A percentile compares a stretch with the other conserved stretches of the same genome.
Evolutionary conservation across 2,797 vertebrate species (phyloP).

Genomic region (Etheostoma perlongum): DNA sequence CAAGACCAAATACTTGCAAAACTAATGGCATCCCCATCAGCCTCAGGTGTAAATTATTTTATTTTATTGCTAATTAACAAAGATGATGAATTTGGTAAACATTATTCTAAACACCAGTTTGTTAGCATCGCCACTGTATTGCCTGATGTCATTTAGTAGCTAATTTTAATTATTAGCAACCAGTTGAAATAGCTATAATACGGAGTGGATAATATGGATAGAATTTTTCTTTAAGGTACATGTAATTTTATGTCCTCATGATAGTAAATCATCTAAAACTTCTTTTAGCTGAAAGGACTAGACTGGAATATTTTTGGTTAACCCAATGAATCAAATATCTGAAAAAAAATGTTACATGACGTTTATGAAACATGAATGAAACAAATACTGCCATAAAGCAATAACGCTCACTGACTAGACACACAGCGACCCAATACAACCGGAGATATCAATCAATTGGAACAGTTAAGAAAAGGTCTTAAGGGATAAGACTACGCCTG

Average conservation of each 20-base stretch:
- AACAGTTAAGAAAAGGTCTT: neutral
- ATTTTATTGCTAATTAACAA: neutral
- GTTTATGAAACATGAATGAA: neutral
- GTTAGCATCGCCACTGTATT: neutral
- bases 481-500: constrained; percentile 15
- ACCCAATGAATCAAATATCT: neutral
- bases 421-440: neutral
- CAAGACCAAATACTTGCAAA: neutral
- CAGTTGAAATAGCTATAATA: no score
- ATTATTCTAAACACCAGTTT: neutral
- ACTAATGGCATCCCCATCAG: neutral
- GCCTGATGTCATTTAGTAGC: neutral
- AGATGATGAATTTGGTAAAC: neutral
- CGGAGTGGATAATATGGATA: no score
- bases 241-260: no score
- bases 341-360: neutral
- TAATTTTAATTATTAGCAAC: neutral
- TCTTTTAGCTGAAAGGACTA: neutral
- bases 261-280: no score
- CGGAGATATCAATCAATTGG: neutral
- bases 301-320: neutral
- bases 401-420: neutral
- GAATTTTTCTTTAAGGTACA: no score
- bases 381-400: neutral
- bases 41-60: neutral